Conservation (phyloP, 1,140 invertebrate species). For the Epicauta chinensis region DNA sequence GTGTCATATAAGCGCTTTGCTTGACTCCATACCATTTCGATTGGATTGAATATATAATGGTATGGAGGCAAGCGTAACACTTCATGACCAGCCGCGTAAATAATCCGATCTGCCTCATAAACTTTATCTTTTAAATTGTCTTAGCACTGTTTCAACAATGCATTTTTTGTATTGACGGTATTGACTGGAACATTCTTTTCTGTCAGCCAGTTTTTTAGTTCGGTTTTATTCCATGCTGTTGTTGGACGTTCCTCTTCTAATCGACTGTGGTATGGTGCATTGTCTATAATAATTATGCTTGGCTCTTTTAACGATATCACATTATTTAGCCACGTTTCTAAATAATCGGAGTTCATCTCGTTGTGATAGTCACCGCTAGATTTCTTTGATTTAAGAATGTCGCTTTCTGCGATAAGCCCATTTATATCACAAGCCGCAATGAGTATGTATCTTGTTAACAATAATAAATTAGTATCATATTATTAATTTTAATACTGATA, state of each 20-base stretch:
- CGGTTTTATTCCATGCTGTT: background rate
- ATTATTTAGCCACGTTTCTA: background rate
- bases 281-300: background rate
- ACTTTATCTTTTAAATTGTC: background rate
- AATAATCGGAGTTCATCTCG: background rate
- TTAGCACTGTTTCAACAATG: background rate
- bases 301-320: background rate
- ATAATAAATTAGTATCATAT: too few relatives aligned
- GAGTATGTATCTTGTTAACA: too few relatives aligned
- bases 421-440: too few relatives aligned
- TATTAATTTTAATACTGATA: too few relatives aligned
- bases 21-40: constrained; percentile 30
- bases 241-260: background rate
- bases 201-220: background rate
- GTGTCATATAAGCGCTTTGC: constrained; percentile 19
- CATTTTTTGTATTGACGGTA: too few relatives aligned
- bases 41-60: constrained; percentile 31
- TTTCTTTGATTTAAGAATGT: too few relatives aligned
- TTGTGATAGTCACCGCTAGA: background rate
- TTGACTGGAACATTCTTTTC: background rate
- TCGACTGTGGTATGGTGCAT: background rate
- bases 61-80: constrained; percentile 30
- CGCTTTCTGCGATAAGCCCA: too few relatives aligned
- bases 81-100: constrained; percentile 11
- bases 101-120: constrained; percentile 8